These are phyloP conservation scores for Helicoverpa armigera DNA, from an alignment of 1,140 invertebrate genomes.

Conservation along the genomic window DNA sequence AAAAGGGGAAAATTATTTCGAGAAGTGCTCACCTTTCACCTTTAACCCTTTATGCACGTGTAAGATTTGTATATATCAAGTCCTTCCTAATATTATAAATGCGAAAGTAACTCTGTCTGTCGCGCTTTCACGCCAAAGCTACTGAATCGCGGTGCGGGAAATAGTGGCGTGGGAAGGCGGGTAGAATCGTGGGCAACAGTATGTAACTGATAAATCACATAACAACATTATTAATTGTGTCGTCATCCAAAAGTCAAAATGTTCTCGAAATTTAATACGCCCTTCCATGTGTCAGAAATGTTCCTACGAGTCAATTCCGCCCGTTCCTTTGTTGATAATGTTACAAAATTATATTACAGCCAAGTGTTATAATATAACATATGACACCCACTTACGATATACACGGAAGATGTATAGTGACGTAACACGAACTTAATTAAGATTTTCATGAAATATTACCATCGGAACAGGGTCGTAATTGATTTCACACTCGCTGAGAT, in stretches of 20 bases:
- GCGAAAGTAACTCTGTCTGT: no score
- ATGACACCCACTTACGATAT: not conserved
- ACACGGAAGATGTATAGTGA: not conserved
- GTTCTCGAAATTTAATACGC: not conserved
- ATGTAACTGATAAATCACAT: not conserved
- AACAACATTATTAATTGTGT: no score
- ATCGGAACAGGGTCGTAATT: constrained; percentile 17
- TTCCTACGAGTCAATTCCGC: not conserved
- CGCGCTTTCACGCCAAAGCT: no score
- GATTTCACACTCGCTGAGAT: constrained; percentile 21
- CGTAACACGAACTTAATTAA: constrained; percentile 15
- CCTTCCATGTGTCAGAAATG: not conserved
- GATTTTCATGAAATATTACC: constrained; percentile 25
- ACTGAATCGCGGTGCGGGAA: no score
- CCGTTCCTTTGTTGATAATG: constrained; percentile 1
- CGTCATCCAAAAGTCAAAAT: not conserved
- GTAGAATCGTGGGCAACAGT: no score
- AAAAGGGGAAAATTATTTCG: no score
- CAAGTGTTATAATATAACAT: not conserved
- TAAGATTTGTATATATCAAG: no score
- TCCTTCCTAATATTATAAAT: no score
- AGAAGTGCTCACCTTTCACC: no score
- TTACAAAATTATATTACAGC: not conserved
- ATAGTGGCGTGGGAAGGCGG: no score
- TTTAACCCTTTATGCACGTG: no score